Conservation (phyloP, 92 coral and sea anemone genomes). For the Phenganax stokvisi region DNA sequence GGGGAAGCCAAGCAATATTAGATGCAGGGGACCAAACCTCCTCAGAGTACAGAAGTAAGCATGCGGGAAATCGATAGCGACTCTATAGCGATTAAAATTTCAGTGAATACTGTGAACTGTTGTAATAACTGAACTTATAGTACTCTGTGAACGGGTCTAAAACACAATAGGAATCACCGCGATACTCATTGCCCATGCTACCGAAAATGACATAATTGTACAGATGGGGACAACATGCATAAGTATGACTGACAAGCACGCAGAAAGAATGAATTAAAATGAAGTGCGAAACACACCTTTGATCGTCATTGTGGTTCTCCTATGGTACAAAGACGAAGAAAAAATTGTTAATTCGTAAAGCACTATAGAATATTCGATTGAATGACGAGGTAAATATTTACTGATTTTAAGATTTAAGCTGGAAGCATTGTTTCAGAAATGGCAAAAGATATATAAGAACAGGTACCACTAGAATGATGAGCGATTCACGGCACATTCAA, state of each 20-base stretch:
- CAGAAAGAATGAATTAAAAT: background rate
- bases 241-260: background rate
- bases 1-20: too few species aligned
- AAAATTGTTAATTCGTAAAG: background rate
- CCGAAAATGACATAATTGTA: too few species aligned
- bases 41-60: background rate
- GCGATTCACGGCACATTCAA: background rate
- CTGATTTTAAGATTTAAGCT: too few species aligned
- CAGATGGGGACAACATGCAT: background rate
- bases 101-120: too few species aligned
- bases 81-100: too few species aligned
- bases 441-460: background rate
- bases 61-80: too few species aligned
- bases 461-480: background rate
- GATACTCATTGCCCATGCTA: too few species aligned
- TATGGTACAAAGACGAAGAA: background rate
- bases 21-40: background rate
- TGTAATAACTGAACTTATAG: too few species aligned
- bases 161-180: too few species aligned
- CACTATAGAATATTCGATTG: background rate
- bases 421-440: too few species aligned
- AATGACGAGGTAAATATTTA: too few species aligned
- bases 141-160: too few species aligned
- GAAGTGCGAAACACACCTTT: constrained; percentile 17
- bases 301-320: constrained; percentile 8